Percentiles rank a stretch among this genome's conserved stretches.
Conservation (phyloP, 2,113 vertebrate genomes). For the Aix galericulata region DNA sequence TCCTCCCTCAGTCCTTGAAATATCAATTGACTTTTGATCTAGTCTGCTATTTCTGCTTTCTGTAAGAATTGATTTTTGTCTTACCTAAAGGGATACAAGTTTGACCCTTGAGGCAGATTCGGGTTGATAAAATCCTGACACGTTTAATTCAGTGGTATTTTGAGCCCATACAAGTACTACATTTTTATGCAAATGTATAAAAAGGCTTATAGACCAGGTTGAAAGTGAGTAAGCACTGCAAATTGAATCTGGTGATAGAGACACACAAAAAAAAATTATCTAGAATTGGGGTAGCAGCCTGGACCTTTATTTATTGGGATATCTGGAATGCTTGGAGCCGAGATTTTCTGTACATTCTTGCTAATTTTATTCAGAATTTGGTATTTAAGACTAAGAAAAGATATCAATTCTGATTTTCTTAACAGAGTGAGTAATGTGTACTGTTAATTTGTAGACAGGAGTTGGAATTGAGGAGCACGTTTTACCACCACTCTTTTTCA, state of each 20-base stretch:
- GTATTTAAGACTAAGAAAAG: not conserved
- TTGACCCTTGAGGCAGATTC: not conserved
- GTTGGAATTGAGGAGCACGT: not conserved
- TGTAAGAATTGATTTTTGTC: not conserved
- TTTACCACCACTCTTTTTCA: not conserved
- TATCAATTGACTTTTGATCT: not conserved
- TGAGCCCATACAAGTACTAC: not conserved
- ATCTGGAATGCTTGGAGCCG: not conserved
- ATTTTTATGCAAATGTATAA: not conserved
- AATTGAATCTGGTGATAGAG: not conserved
- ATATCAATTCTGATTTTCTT: not conserved
- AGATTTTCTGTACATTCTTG: not conserved
- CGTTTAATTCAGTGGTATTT: not conserved
- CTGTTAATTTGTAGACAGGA: not conserved
- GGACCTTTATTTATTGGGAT: not conserved
- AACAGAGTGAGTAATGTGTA: not conserved
- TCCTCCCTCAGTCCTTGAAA: not conserved
- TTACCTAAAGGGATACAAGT: rapidly evolving
- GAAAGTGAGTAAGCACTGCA: not conserved
- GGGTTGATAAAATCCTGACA: not conserved
- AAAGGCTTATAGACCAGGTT: not conserved
- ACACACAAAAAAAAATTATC: not conserved
- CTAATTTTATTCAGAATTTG: not conserved
- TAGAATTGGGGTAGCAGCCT: not conserved
- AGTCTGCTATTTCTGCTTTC: not conserved